Percentiles rank a stretch among this genome's conserved stretches.
These are phyloP conservation scores for Petromus typicus DNA, from an alignment of 2,113 vertebrate genomes.

Conservation along the genomic window DNA sequence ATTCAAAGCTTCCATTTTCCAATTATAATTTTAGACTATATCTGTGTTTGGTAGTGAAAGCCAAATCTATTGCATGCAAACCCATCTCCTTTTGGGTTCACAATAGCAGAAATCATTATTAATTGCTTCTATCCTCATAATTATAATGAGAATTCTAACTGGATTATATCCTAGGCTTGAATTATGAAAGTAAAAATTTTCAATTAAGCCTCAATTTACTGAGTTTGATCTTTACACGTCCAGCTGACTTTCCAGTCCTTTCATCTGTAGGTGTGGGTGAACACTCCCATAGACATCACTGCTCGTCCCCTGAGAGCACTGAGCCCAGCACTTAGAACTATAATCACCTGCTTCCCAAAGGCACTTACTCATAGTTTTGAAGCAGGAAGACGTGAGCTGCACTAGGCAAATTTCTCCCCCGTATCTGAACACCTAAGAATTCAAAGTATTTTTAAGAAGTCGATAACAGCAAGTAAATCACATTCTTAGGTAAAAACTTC, in stretches of 20 bases:
- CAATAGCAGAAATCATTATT: background rate
- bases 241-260: background rate
- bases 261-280: background rate
- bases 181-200: constrained; percentile 26
- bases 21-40: background rate
- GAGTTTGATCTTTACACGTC: background rate
- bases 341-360: background rate
- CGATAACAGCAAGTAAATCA: background rate
- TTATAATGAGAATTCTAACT: background rate
- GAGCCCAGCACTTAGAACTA: too few relatives aligned
- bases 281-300: background rate
- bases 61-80: background rate
- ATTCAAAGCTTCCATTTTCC: constrained; percentile 26
- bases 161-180: background rate
- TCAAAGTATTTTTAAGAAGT: constrained; percentile 12
- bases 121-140: background rate
- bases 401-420: background rate
- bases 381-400: background rate
- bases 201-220: background rate
- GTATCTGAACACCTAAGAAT: constrained; percentile 17
- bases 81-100: background rate
- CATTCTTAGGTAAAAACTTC: background rate
- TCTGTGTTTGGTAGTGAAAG: background rate
- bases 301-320: background rate
- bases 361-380: background rate